Evolutionary conservation across 2,113 vertebrate genomes (phyloP).

Genomic region (Lagenorhynchus albirostris): DNA sequence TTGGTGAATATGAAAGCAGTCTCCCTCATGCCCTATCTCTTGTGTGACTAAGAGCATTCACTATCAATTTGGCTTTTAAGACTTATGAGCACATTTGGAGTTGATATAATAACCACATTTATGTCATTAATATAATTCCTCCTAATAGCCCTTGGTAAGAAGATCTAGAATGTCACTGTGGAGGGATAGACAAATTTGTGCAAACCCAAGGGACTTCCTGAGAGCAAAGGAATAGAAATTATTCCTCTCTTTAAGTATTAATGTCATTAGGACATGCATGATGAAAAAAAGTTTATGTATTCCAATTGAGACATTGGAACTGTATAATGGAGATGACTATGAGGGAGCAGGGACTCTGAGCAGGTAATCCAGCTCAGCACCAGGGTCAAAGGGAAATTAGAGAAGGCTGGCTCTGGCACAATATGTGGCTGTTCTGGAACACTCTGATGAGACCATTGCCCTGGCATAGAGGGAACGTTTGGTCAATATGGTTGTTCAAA

Average conservation of each 20-base stretch:
- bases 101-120: constrained; percentile 32
- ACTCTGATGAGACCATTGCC: not conserved
- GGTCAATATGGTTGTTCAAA: not conserved
- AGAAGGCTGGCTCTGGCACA: not conserved
- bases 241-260: not conserved
- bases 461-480: not conserved
- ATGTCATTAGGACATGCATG: not conserved
- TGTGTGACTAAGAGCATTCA: constrained; percentile 3
- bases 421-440: not conserved
- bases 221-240: not conserved
- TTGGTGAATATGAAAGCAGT: not conserved
- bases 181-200: not conserved
- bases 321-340: not conserved
- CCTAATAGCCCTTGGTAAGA: not conserved
- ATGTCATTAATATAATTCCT: constrained; percentile 44
- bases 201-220: not conserved
- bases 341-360: not conserved
- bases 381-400: not conserved
- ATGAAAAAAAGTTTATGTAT: not conserved
- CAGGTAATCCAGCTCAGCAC: not conserved
- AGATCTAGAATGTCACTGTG: not conserved
- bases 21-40: not conserved
- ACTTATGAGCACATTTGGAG: not conserved
- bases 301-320: not conserved
- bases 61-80: constrained; percentile 24